Base-by-base conservation (phyloP, 2,888 invertebrate species). In the Myopa tessellatipennis region DNA sequence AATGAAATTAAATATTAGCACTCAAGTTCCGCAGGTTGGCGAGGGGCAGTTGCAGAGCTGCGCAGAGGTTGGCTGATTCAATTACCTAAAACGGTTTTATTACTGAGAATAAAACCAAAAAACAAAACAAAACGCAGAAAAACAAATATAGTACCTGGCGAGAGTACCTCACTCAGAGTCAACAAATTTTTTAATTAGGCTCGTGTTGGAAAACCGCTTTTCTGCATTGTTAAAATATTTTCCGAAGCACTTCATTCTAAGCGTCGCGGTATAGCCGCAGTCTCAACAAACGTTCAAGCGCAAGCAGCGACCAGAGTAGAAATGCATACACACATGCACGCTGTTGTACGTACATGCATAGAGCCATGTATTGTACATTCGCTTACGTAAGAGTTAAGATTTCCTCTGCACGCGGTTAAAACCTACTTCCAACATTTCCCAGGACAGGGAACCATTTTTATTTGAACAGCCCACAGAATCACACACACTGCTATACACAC, bases 161-260 rank as follows among this genome's bases (percentile, higher is more conserved):
- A 16, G 18, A 58, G 58, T 10, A 10, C 61, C n/a, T 8, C 34
- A 61, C 10, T 34, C n/a, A 26, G n/a, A 61, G 61, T 61, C 18
- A 61, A 61, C 61, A 61, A 61, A 61, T n/a, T 61, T 61, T 61
- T 34, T 34, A 61, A 61, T 61, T 61, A 61, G 61, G n/a, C 34
- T 61, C 26, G 61, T 26, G 58, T 18, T 16, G n/a, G 26, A 26
- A 26, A 26, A 26, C 26, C 26, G 26, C 26, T 45, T 3, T 45
- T 45, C 7, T 45, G 45, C 45, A 45, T 45, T 34, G 26, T 18
- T 61, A 61, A 34, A 61, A 61, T 18, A 26, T 34, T 61, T 61
- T 26, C 34, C 16, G 34, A 61, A 61, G 34, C 34, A 61, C 18
- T 61, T 61, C 18, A n/a, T 61, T 16, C n/a, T 18, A 18, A 61